Evolutionary conservation across 2,113 vertebrate species (phyloP).

Genomic region (Caranx ignobilis): DNA sequence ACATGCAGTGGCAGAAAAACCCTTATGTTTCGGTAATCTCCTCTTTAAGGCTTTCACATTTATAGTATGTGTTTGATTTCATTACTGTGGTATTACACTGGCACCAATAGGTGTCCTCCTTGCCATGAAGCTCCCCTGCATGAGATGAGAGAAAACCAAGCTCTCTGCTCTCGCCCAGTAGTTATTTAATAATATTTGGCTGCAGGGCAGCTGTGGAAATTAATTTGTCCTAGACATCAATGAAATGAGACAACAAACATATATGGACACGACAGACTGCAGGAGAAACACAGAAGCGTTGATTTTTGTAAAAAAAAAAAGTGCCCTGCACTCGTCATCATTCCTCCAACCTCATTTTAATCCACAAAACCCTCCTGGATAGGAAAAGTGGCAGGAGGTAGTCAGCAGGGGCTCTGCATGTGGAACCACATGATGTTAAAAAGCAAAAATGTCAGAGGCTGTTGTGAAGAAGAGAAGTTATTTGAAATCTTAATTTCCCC

Average conservation of each 20-base stretch:
- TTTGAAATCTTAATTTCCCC: background rate
- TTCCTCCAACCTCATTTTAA: background rate
- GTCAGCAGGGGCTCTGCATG: background rate
- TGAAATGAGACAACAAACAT: conserved; percentile 15
- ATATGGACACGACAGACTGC: background rate
- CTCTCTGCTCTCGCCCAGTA: background rate
- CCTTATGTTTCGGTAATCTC: too few relatives aligned
- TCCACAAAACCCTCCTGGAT: background rate
- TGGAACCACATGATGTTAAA: background rate
- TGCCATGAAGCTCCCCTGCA: conserved; percentile 15
- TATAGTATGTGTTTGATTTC: background rate
- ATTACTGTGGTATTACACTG: conserved; percentile 28
- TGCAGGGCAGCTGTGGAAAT: conserved; percentile 21
- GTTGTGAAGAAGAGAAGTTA: background rate
- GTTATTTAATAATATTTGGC: background rate
- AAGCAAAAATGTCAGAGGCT: background rate
- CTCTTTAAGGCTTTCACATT: too few relatives aligned
- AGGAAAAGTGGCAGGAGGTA: background rate
- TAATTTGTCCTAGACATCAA: background rate
- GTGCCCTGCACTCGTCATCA: background rate
- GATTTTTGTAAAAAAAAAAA: conserved; percentile 2
- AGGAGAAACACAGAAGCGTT: conserved; percentile 3
- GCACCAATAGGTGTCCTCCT: conserved; percentile 66
- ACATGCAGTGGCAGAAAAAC: too few relatives aligned
- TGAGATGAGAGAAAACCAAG: background rate